These are phyloP conservation scores for Sander vitreus DNA, from an alignment of 2,113 vertebrate species.

Conservation along the genomic window DNA sequence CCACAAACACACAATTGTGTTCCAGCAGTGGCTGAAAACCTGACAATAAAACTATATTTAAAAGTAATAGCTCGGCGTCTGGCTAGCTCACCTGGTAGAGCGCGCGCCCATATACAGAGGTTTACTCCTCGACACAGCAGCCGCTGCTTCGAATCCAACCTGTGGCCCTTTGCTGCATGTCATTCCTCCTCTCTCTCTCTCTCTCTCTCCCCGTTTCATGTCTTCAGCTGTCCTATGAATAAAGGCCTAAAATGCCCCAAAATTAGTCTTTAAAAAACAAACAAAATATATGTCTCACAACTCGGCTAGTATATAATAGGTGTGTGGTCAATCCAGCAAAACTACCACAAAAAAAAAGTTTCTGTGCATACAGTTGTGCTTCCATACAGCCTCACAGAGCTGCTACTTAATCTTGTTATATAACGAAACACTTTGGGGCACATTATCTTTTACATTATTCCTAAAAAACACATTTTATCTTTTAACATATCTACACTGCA, in stretches of 20 bases:
- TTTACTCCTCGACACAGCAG: too few relatives aligned
- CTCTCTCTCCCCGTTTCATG: too few relatives aligned
- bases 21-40: constrained; percentile 6
- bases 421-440: not conserved
- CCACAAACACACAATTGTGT: not conserved
- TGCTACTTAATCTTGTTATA: not conserved
- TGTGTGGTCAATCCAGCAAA: not conserved
- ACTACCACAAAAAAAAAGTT: not conserved
- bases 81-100: too few relatives aligned
- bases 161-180: too few relatives aligned
- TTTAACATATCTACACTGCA: constrained; percentile 23
- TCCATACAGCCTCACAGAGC: not conserved
- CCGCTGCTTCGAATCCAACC: too few relatives aligned
- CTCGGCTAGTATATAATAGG: not conserved
- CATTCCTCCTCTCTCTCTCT: too few relatives aligned
- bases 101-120: too few relatives aligned
- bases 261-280: not conserved
- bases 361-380: not conserved
- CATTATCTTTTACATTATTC: not conserved
- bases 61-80: too few relatives aligned
- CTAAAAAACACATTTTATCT: constrained; percentile 14
- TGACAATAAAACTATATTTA: not conserved
- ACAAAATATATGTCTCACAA: not conserved
- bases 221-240: too few relatives aligned
- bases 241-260: too few relatives aligned